phyloP scores from a whole-genome alignment of 1,140 invertebrate genomes.

The Trichonephila clavipes region DNA sequence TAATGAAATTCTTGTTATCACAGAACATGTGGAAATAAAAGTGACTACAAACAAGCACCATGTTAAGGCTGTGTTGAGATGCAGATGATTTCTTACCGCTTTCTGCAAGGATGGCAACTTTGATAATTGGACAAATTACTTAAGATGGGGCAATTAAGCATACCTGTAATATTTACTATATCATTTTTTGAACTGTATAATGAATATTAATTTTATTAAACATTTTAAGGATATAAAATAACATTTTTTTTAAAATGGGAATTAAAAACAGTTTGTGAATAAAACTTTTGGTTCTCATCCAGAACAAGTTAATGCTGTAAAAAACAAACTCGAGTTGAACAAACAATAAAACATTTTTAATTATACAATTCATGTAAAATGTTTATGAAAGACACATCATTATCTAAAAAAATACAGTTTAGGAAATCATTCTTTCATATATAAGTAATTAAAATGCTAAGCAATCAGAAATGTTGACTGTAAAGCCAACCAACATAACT shows the following conservation, averaged over 20 bases:
- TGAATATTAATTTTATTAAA: constrained; percentile 23
- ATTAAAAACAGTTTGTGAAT: not conserved
- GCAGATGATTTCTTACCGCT: constrained; percentile 69
- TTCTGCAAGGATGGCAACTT: constrained; percentile 54
- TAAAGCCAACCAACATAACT: no score
- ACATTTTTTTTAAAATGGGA: not conserved
- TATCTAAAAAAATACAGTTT: no score
- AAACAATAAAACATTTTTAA: no score
- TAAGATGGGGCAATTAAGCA: constrained; percentile 59
- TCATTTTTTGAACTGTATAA: constrained; percentile 51
- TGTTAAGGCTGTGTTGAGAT: constrained; percentile 68
- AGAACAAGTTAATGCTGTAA: not conserved
- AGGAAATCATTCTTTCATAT: no score
- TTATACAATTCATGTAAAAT: no score
- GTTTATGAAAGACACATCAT: no score
- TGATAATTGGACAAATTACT: constrained; percentile 63
- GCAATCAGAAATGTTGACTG: no score
- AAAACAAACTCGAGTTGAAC: no score
- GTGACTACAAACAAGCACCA: constrained; percentile 75
- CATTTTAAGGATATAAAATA: constrained; percentile 16
- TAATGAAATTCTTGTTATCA: constrained; percentile 67
- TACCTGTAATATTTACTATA: constrained; percentile 55
- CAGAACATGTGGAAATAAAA: constrained; percentile 75
- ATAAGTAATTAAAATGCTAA: not conserved
- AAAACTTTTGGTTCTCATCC: not conserved